Conservation (phyloP, 2,797 vertebrate species). For the Schizopygopsis pylzovi region DNA sequence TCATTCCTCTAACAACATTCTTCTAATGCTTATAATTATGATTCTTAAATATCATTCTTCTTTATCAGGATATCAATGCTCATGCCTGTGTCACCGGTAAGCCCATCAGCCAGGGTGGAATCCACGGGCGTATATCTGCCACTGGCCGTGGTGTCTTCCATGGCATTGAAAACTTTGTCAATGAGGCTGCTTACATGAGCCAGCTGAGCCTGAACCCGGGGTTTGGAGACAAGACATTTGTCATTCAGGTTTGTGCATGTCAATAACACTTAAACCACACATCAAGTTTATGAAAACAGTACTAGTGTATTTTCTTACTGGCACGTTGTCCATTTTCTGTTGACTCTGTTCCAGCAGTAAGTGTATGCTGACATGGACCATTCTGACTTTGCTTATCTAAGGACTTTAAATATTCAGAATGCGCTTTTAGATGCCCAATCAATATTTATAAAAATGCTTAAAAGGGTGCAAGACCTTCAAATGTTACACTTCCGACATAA, state of each 20-base stretch:
- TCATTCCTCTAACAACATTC: not conserved
- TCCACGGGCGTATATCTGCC: constrained; percentile 93
- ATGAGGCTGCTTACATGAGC: constrained; percentile 93
- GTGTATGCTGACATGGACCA: not conserved
- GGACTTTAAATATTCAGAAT: constrained; percentile 14
- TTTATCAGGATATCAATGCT: constrained; percentile 91
- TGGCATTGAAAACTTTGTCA: constrained; percentile 97
- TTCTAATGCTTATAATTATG: not conserved
- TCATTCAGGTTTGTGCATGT: constrained; percentile 85
- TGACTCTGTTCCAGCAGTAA: not conserved
- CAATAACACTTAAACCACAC: not conserved
- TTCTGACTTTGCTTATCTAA: constrained; percentile 11
- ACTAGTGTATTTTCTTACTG: not conserved
- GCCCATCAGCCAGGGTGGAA: constrained; percentile 96
- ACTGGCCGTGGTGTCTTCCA: constrained; percentile 96
- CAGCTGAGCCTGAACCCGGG: constrained; percentile 91
- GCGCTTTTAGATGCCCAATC: not conserved
- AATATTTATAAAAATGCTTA: not conserved
- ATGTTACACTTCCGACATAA: not conserved
- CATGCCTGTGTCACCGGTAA: constrained; percentile 95
- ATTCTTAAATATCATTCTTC: not conserved
- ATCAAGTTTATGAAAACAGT: not conserved
- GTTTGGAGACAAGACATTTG: constrained; percentile 93
- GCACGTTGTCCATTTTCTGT: not conserved
- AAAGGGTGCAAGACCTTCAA: not conserved